Evolutionary conservation across 2,113 vertebrate genomes (phyloP).

Genomic region (Marmota monax): DNA sequence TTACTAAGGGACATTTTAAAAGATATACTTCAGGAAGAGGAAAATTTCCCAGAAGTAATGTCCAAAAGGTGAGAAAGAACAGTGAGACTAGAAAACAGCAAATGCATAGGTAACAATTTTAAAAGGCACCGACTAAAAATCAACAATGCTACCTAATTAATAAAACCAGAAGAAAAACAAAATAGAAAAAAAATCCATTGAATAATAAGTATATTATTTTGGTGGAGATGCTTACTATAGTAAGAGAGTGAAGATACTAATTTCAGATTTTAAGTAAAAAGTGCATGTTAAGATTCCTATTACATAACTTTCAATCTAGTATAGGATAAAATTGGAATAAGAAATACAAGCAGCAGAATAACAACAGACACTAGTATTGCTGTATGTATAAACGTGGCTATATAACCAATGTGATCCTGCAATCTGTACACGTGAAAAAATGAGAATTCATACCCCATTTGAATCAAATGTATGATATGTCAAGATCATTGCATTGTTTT

Average conservation of each 20-base stretch:
- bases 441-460: no score
- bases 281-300: background rate
- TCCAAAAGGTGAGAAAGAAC: background rate
- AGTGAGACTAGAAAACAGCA: background rate
- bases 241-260: background rate
- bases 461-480: no score
- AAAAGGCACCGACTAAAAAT: background rate
- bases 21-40: constrained; percentile 2
- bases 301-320: background rate
- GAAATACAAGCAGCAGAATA: background rate
- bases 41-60: background rate
- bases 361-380: no score
- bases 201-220: background rate
- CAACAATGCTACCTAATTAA: background rate
- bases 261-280: constrained; percentile 7
- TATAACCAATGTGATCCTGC: no score
- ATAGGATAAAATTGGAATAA: background rate
- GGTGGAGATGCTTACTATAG: background rate
- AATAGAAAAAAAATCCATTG: background rate
- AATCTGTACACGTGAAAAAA: no score
- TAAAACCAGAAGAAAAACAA: background rate
- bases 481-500: no score
- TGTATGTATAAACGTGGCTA: no score
- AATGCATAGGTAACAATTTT: background rate
- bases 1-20: background rate